Evolutionary conservation across 2,113 vertebrate genomes (phyloP).

Genomic region (Lota lota): DNA sequence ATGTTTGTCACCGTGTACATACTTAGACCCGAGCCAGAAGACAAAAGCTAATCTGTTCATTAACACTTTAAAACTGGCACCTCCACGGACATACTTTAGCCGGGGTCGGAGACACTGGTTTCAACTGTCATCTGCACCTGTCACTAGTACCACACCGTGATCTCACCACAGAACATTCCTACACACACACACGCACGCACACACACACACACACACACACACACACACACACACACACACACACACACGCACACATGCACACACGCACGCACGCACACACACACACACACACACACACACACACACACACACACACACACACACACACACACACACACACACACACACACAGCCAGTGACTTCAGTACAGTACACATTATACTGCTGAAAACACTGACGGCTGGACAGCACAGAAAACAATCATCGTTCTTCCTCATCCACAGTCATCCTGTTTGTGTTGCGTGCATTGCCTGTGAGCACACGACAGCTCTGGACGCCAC

Average conservation of each 20-base stretch:
- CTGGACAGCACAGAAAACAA: too few species aligned
- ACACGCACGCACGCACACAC: too few species aligned
- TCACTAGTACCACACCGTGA: constrained; percentile 35
- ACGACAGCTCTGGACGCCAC: not conserved
- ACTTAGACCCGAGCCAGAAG: constrained; percentile 61
- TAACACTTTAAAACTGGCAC: constrained; percentile 65
- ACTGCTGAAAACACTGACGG: too few species aligned
- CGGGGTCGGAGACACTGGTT: constrained; percentile 43
- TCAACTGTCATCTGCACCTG: constrained; percentile 70
- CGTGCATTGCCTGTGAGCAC: not conserved
- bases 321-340: constrained; percentile 32
- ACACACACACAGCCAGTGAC: constrained; percentile 13
- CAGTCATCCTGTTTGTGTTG: not conserved
- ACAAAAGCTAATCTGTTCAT: constrained; percentile 63
- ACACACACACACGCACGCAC: constrained; percentile 53
- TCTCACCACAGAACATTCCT: constrained; percentile 20
- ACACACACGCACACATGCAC: too few species aligned
- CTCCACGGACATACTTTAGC: constrained; percentile 70
- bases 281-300: constrained; percentile 29
- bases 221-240: constrained; percentile 65
- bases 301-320: constrained; percentile 33
- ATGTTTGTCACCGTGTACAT: constrained; percentile 55
- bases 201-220: constrained; percentile 50
- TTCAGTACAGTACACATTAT: too few species aligned
- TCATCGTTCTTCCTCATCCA: not conserved